These are phyloP conservation scores for Drosophila kikkawai DNA, from an alignment of 1,140 invertebrate species.

Conservation along the genomic window DNA sequence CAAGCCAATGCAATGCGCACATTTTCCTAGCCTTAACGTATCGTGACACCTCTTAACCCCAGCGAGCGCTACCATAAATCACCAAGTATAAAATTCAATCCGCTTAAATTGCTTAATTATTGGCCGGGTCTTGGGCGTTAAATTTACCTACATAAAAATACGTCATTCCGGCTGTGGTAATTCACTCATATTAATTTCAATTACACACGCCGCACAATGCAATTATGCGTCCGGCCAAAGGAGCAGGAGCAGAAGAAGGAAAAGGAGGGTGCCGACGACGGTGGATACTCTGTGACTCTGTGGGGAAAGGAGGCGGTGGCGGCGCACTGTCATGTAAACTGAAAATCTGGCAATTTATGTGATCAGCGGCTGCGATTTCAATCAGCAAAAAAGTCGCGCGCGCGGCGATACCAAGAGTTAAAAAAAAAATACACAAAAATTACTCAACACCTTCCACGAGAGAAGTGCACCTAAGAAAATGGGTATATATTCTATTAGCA, in stretches of 20 bases:
- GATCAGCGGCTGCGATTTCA: conserved; percentile 78
- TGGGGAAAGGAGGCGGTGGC: conserved; percentile 11
- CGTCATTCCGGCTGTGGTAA: conserved; percentile 74
- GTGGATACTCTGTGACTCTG: conserved; percentile 6
- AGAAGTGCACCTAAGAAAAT: conserved; percentile 24
- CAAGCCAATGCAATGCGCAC: conserved; percentile 7
- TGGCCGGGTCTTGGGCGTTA: conserved; percentile 68
- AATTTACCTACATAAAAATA: conserved; percentile 72
- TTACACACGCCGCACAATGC: conserved; percentile 81
- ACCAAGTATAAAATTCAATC: conserved; percentile 67
- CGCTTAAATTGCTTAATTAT: conserved; percentile 84
- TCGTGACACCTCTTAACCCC: conserved; percentile 60
- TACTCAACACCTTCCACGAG: conserved; percentile 72
- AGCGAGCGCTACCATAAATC: conserved; percentile 68
- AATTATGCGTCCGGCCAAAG: conserved; percentile 69
- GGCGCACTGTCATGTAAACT: conserved; percentile 69
- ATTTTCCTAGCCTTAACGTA: conserved; percentile 29
- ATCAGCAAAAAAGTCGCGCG: conserved; percentile 63
- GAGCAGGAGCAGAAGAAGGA: neutral
- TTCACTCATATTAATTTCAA: conserved; percentile 84
- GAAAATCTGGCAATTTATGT: conserved; percentile 84
- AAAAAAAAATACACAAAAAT: conserved; percentile 53
- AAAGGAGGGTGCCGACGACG: neutral
- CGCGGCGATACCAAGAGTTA: conserved; percentile 14
- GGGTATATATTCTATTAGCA: accelerated